Percentiles rank a stretch among this genome's conserved stretches.
Conservation (phyloP, 2,888 invertebrate genomes). For the Caenorhabditis sinica region DNA sequence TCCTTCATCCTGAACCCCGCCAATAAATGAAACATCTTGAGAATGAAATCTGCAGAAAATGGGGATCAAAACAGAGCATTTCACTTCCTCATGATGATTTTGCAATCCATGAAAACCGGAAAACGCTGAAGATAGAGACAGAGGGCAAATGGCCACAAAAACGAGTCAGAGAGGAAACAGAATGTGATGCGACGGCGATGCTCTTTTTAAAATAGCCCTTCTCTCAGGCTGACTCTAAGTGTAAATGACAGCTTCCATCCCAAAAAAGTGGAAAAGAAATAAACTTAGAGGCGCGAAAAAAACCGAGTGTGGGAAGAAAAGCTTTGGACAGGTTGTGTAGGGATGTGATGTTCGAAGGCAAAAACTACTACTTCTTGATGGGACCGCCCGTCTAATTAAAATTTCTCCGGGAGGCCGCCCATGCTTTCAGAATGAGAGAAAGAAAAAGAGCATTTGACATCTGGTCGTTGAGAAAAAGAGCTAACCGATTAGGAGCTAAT, state of each 20-base stretch:
- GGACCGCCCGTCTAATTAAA: conserved; percentile 43
- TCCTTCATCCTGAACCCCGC: too few relatives aligned
- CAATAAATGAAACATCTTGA: not conserved
- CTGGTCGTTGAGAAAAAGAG: conserved; percentile 17
- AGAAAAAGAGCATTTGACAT: conserved; percentile 25
- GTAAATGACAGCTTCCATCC: conserved; percentile 34
- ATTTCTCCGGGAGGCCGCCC: not conserved
- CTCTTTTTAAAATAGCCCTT: conserved; percentile 25
- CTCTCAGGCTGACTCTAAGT: conserved; percentile 26
- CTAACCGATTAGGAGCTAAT: conserved; percentile 58
- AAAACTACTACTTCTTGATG: conserved; percentile 23
- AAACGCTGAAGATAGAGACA: conserved; percentile 10
- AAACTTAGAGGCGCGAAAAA: not conserved
- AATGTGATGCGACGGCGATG: conserved; percentile 1
- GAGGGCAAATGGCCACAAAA: conserved; percentile 1
- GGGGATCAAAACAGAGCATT: conserved; percentile 7
- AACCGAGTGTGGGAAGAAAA: not conserved
- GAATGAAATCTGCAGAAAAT: conserved; percentile 8
- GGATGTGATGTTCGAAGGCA: not conserved
- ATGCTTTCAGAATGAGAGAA: conserved; percentile 13
- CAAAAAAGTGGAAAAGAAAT: not conserved
- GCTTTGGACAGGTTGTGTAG: conserved; percentile 13
- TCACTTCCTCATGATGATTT: conserved; percentile 36
- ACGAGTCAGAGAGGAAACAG: conserved; percentile 12
- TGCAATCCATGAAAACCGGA: conserved; percentile 26